Evolutionary conservation across 2,113 vertebrate species (phyloP), one percentile per base, ranked within the genome.

Genomic region (Pygoscelis antarcticus): DNA sequence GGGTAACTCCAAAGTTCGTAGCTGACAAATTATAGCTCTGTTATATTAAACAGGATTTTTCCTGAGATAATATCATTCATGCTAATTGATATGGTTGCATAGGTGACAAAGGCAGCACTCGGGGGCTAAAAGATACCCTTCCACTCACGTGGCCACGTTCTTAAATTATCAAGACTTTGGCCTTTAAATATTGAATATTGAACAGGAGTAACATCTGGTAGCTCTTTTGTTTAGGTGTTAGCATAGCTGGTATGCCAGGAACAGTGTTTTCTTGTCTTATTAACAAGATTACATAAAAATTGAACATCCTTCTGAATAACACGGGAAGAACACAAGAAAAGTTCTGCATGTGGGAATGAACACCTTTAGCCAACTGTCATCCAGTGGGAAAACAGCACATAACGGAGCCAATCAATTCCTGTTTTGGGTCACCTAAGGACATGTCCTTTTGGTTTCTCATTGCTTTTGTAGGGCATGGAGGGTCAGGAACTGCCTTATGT

Each of bases 401-500:
- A 64, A 57, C 10, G 38, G 34, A 83, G 54, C 27, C 10, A 65
- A 9, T 36, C 8, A 17, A 6, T 15, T 83, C 25, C n/a, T 32
- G 6, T 0, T 13, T 70, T 82, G 11, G 8, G 23, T n/a, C 20
- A 27, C 29, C 58, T 55, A 18, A 62, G 46, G 51, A 54, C 16
- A 21, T 29, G 7, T 66, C 42, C 14, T 83, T 83, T 64, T 46
- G 13, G 8, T 76, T 60, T 70, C 29, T 81, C 7, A 4, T 26
- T 88, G 60, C 34, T 83, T 92, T 83, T 62, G 14, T 52, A 98
- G 97, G 83, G 5, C 83, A 98, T 97, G 98, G 98, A 98, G 87
- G 87, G 94, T n/a, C 72, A 97, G 65, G 93, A 96, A 8, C 77
- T 95, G 57, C 98, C 98, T 16, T 97, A 90, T 23, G 92, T 98